phyloP scores from a whole-genome alignment of 2,113 vertebrate species.

The rat (Rattus norvegicus) region DNA sequence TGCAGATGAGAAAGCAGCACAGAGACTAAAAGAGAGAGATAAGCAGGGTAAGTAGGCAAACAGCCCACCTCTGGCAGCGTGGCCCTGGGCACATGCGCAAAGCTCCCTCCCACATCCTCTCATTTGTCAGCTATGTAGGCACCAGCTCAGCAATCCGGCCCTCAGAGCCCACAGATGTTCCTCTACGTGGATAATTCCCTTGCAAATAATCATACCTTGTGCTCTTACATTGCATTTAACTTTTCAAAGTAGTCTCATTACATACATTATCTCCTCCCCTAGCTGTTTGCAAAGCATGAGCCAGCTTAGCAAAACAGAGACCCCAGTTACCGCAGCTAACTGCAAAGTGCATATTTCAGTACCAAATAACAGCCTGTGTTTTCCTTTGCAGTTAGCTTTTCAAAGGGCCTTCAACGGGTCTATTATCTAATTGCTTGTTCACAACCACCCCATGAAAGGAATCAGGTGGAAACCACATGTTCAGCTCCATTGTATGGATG shows the following conservation, averaged over 20 bases:
- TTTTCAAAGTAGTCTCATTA: slow-evolving; percentile 66
- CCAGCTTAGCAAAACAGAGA: slow-evolving; percentile 55
- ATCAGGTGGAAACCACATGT: background rate
- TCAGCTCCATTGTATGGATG: background rate
- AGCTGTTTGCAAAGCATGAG: slow-evolving; percentile 66
- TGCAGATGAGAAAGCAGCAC: background rate
- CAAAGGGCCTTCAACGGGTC: slow-evolving; percentile 7
- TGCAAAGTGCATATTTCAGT: background rate
- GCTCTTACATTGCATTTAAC: slow-evolving; percentile 65
- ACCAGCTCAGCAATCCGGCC: background rate
- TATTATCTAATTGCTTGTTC: slow-evolving; percentile 47
- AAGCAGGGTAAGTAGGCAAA: rapidly evolving
- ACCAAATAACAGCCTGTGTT: slow-evolving; percentile 64
- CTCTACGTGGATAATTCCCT: slow-evolving; percentile 35
- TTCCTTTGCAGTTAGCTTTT: slow-evolving; percentile 52
- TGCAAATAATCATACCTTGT: slow-evolving; percentile 59
- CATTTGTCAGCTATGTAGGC: background rate
- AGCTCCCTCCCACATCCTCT: background rate
- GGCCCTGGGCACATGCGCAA: rapidly evolving
- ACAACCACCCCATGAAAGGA: background rate
- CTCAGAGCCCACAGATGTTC: slow-evolving; percentile 52
- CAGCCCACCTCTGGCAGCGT: rapidly evolving
- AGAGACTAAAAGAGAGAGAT: background rate
- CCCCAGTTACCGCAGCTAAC: slow-evolving; percentile 11
- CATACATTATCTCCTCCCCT: slow-evolving; percentile 49